Base-by-base conservation (phyloP, 2,888 invertebrate species). In the Meghimatium bilineatum region DNA sequence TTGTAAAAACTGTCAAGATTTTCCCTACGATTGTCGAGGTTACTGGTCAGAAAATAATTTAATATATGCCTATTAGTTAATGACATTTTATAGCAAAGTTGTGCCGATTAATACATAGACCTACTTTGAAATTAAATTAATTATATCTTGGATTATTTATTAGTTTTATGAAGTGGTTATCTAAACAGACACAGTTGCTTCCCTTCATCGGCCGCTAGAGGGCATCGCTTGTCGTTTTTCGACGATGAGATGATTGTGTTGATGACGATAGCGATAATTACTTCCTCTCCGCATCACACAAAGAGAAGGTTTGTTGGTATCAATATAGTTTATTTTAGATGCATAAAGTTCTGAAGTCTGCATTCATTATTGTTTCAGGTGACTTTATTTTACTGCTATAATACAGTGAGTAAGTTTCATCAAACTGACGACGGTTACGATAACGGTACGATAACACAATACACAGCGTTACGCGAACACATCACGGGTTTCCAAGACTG, bases 221-320 rank as follows among this genome's bases (percentile, higher is more conserved):
- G 86, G 85, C 85, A 81, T 78, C 72, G 80, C 85, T 82, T 85
- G 86, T 86, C 75, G 86, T 85, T 86, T 79, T 81, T 56, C 72
- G 85, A 60, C 77, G 85, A 85, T 85, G 83, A 81, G 86, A 86
- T 86, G 85, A 85, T 85, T 85, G 83, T 74, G 84, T 77, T 86
- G 86, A 86, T 86, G 86, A 86, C 83, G 84, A 83, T 81, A 81
- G 85, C 78, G 86, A 83, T 83, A 85, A 86, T 85, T 84, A 84
- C 84, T 84, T 80, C 80, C 84, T 80, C 76, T 71, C 79, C 38
- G 66, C 34, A 49, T 49, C n/a, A 74, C 52, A 83, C 83, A 79
- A 83, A 78, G 78, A 67, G 32, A 71, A 74, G 23, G 74, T 26
- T 26, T 20, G 36, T 71, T 36, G n/a, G 1, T 14, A 12, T 38